Evolutionary conservation across 2,888 invertebrate species (phyloP).

Genomic region (Agonopterix arenella): DNA sequence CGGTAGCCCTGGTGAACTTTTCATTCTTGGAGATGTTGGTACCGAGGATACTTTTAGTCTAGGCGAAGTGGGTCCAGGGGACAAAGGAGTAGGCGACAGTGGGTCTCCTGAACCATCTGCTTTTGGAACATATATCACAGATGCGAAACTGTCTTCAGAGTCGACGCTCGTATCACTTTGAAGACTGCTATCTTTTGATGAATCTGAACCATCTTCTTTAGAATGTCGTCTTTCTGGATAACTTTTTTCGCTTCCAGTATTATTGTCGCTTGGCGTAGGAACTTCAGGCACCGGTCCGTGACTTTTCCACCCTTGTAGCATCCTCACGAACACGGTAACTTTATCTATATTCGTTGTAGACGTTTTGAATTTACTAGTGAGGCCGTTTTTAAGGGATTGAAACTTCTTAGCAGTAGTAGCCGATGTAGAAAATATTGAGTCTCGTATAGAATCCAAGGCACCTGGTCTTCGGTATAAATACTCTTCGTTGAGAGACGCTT

Average conservation of each 20-base stretch:
- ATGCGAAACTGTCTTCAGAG: constrained; percentile 95
- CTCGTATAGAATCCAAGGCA: constrained; percentile 82
- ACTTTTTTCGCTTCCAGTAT: constrained; percentile 56
- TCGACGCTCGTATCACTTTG: constrained; percentile 97
- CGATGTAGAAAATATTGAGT: constrained; percentile 84
- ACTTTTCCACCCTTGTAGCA: constrained; percentile 88
- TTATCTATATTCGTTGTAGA: constrained; percentile 90
- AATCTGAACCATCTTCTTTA: constrained; percentile 92
- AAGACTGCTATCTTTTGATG: constrained; percentile 91
- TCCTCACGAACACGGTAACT: constrained; percentile 89
- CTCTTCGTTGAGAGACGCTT: constrained; percentile 92
- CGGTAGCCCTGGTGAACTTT: constrained; percentile 81
- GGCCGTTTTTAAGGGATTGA: constrained; percentile 86
- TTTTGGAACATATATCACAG: constrained; percentile 93
- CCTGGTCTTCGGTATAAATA: constrained; percentile 83
- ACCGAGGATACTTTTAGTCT: constrained; percentile 82
- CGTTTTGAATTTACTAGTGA: constrained; percentile 89
- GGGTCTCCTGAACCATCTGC: constrained; percentile 79
- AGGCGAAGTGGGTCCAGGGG: constrained; percentile 79
- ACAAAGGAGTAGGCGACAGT: constrained; percentile 77
- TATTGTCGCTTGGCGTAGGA: constrained; percentile 65
- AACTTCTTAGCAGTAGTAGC: constrained; percentile 84
- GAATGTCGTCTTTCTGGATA: constrained; percentile 84
- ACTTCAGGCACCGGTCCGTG: constrained; percentile 71
- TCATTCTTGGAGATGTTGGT: constrained; percentile 86